These are phyloP conservation scores for Heterodera carotae DNA, from an alignment of 1,140 invertebrate species.

Conservation along the genomic window DNA sequence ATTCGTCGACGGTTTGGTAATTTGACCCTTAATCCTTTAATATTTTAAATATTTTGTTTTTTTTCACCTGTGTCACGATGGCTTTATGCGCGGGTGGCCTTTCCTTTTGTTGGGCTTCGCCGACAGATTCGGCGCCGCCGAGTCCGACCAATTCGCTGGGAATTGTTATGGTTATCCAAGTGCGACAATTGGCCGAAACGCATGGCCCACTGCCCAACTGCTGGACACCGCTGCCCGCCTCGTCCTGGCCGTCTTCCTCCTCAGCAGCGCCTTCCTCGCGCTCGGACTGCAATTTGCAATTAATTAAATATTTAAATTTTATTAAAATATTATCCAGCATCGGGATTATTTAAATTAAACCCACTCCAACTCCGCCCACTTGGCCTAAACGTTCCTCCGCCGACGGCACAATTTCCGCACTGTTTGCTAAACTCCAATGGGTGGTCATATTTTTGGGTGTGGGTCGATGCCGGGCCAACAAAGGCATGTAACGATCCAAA, in stretches of 20 bases:
- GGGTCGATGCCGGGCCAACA: slow-evolving; percentile 1
- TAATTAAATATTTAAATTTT: not conserved
- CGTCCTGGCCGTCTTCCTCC: not conserved
- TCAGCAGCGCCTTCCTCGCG: not conserved
- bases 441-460: not conserved
- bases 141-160: slow-evolving; percentile 31
- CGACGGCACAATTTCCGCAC: slow-evolving; percentile 2
- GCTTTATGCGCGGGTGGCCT: not conserved
- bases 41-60: too few relatives aligned
- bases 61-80: not conserved
- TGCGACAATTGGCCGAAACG: slow-evolving; percentile 33
- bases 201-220: slow-evolving; percentile 12
- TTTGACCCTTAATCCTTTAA: not conserved
- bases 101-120: not conserved
- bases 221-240: too few relatives aligned
- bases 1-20: not conserved
- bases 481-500: slow-evolving; percentile 4
- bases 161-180: slow-evolving; percentile 41
- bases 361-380: not conserved
- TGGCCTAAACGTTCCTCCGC: not conserved
- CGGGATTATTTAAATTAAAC: not conserved
- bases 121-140: not conserved
- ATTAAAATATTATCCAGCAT: not conserved
- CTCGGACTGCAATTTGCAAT: not conserved
- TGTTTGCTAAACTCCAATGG: slow-evolving; percentile 5